Evolutionary conservation across 2,797 vertebrate species (phyloP).

Genomic region (Acanthurus lineatus): DNA sequence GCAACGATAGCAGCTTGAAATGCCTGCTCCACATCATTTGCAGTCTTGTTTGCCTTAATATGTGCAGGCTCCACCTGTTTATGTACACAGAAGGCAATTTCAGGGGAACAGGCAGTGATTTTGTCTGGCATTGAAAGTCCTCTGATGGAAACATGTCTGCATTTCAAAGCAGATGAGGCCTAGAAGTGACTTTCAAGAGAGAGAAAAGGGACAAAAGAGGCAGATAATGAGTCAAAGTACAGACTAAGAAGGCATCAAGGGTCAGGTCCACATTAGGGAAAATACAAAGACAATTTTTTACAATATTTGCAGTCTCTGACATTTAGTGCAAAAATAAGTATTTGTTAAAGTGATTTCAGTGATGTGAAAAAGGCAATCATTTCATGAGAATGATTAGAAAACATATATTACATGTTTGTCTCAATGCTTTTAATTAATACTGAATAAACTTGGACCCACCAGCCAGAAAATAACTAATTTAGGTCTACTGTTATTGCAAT

Average conservation of each 20-base stretch:
- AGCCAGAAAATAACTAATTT: no score
- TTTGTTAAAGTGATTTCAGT: no score
- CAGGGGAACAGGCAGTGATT: neutral
- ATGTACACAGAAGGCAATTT: neutral
- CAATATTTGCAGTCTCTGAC: no score
- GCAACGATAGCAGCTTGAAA: neutral
- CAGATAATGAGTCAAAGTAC: neutral
- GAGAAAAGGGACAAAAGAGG: neutral
- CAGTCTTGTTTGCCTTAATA: neutral
- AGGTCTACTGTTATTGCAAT: no score
- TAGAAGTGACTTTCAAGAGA: neutral
- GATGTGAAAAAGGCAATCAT: no score
- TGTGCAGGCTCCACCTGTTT: neutral
- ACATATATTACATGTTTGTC: no score
- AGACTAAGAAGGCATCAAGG: neutral
- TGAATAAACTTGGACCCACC: no score
- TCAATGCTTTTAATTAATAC: no score
- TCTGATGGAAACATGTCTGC: neutral
- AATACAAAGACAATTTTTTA: no score
- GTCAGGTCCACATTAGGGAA: neutral
- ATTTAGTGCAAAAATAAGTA: no score
- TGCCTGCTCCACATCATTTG: neutral
- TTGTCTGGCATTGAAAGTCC: neutral
- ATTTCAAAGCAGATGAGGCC: slow-evolving; percentile 3
- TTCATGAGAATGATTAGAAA: no score